phyloP scores from a whole-genome alignment of 2,888 invertebrate genomes.

The Malthinus seriepunctatus region DNA sequence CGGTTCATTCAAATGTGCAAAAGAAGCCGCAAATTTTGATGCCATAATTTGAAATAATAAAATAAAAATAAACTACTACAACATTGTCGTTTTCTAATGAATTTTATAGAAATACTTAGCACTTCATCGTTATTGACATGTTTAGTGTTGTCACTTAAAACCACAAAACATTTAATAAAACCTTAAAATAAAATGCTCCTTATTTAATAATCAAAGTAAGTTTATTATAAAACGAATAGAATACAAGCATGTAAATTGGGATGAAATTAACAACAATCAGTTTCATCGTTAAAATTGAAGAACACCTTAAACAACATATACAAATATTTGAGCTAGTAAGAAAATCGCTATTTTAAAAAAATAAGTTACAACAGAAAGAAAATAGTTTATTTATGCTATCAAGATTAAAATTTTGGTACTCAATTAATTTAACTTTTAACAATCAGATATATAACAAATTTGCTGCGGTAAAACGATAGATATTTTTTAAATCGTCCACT shows the following conservation, averaged over 20 bases:
- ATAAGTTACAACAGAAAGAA: conserved; percentile 1
- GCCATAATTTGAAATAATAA: too few species aligned
- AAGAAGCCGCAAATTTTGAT: too few species aligned
- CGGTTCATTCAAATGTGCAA: too few species aligned
- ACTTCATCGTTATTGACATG: too few species aligned
- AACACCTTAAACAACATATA: not conserved
- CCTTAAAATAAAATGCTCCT: not conserved
- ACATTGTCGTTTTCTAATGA: too few species aligned
- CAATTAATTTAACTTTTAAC: conserved; percentile 18
- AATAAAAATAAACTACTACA: too few species aligned
- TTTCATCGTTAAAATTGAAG: conserved; percentile 15
- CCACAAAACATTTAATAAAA: too few species aligned
- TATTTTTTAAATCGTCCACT: conserved; percentile 38
- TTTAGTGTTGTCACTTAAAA: too few species aligned
- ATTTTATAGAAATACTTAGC: too few species aligned
- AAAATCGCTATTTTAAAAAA: not conserved
- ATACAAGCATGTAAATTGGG: conserved; percentile 15
- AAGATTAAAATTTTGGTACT: conserved; percentile 20
- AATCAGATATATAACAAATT: conserved; percentile 31
- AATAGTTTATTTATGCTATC: not conserved
- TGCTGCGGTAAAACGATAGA: conserved; percentile 38
- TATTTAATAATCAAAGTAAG: conserved; percentile 9
- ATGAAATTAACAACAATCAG: conserved; percentile 23
- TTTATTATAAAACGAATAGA: conserved; percentile 26
- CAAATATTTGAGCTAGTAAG: not conserved